These are phyloP conservation scores for Odontesthes bonariensis DNA, from an alignment of 2,113 vertebrate species.

Conservation along the genomic window DNA sequence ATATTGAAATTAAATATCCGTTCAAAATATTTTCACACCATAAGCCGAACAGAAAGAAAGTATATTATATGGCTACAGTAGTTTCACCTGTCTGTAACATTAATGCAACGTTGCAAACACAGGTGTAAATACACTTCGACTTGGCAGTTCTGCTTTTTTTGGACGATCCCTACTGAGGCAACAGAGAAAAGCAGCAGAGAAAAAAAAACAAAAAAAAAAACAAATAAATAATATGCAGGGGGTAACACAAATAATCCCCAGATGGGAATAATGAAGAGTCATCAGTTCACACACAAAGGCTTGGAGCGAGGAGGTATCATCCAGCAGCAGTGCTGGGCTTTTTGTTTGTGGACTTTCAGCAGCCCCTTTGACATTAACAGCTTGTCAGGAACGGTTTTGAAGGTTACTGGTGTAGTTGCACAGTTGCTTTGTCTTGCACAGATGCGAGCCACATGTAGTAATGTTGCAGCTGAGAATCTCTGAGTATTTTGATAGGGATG, in stretches of 20 bases:
- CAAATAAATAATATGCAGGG: slow-evolving; percentile 28
- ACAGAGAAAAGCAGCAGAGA: slow-evolving; percentile 19
- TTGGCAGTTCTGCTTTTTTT: not conserved
- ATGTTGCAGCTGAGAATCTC: not conserved
- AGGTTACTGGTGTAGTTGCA: slow-evolving; percentile 4
- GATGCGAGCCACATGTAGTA: slow-evolving; percentile 21
- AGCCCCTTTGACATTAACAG: slow-evolving; percentile 43
- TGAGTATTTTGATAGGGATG: slow-evolving; percentile 10
- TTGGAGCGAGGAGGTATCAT: slow-evolving; percentile 6
- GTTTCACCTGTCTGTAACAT: slow-evolving; percentile 28
- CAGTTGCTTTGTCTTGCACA: slow-evolving; percentile 21
- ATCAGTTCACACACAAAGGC: slow-evolving; percentile 6
- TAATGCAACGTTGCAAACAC: slow-evolving; percentile 4
- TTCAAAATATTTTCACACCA: not conserved
- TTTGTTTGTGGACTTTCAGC: slow-evolving; percentile 20
- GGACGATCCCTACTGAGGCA: slow-evolving; percentile 21
- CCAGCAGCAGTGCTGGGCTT: slow-evolving; percentile 13
- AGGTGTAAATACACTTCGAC: slow-evolving; percentile 18
- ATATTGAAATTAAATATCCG: not conserved
- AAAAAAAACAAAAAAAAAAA: slow-evolving; percentile 45
- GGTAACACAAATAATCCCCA: slow-evolving; percentile 31
- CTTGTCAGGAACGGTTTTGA: slow-evolving; percentile 47
- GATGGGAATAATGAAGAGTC: slow-evolving; percentile 38
- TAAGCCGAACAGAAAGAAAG: not conserved
- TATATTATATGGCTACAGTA: not conserved